Conservation (phyloP, 2,888 invertebrate genomes). For the Tetragnatha montana region DNA sequence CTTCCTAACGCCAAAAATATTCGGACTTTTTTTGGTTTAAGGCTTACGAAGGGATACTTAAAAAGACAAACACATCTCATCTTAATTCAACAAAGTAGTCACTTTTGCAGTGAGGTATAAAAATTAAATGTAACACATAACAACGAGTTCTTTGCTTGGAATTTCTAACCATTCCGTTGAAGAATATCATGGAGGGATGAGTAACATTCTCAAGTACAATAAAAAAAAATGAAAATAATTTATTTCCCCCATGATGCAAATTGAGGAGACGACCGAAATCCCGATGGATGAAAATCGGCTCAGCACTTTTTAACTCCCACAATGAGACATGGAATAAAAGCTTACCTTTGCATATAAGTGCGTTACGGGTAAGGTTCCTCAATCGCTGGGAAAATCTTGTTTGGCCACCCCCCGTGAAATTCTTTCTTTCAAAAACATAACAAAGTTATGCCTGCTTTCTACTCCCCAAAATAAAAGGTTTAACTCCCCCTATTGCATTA, state of each 20-base stretch:
- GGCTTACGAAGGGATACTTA: too few relatives aligned
- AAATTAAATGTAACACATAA: too few relatives aligned
- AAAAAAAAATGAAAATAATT: neutral
- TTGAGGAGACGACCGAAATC: neutral
- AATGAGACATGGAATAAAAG: conserved; percentile 12
- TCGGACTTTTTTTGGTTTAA: too few relatives aligned
- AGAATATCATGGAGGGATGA: neutral
- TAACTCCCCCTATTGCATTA: conserved; percentile 37
- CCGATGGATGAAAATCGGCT: neutral
- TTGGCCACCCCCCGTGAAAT: conserved; percentile 1
- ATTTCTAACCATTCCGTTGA: too few relatives aligned
- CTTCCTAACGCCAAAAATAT: too few relatives aligned
- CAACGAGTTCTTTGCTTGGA: too few relatives aligned
- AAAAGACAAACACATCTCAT: too few relatives aligned
- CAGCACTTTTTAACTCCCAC: neutral
- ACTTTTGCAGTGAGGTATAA: too few relatives aligned
- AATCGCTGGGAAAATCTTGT: neutral
- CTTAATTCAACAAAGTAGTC: too few relatives aligned
- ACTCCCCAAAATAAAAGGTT: conserved; percentile 37
- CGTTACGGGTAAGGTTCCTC: neutral
- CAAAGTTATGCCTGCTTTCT: conserved; percentile 30
- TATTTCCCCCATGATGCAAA: neutral
- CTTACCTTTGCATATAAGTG: conserved; percentile 32
- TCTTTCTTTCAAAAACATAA: conserved; percentile 38
- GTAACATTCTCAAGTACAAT: neutral